A percentile compares a stretch with the other conserved stretches of the same genome.
Evolutionary conservation across 2,113 vertebrate genomes (phyloP).

Genomic region (Coracopsis vasa): DNA sequence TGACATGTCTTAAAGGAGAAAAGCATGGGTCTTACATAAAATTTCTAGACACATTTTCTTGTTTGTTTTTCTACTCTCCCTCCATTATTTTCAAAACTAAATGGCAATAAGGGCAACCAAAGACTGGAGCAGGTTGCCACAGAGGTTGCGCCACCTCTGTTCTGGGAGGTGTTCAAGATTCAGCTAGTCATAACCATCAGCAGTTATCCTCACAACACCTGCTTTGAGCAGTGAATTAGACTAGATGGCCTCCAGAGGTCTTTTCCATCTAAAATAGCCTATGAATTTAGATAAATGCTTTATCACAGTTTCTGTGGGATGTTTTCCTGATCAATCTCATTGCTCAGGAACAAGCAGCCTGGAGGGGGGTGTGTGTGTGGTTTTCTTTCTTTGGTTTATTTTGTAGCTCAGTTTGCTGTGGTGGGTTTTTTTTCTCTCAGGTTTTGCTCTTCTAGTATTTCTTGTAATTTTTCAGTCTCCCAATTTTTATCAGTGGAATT

Average conservation of each 20-base stretch:
- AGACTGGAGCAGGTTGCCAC: not conserved
- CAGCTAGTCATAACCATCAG: not conserved
- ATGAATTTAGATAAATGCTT: not conserved
- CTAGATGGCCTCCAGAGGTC: not conserved
- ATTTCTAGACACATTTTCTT: not conserved
- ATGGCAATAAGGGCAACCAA: not conserved
- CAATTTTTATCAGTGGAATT: not conserved
- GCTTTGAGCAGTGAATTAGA: not conserved
- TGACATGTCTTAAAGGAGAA: not conserved
- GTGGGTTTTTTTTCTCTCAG: not conserved
- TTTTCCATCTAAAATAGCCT: not conserved
- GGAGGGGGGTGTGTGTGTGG: not conserved
- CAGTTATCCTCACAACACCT: not conserved
- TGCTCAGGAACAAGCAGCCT: not conserved
- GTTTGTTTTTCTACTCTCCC: not conserved
- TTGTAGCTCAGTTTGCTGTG: not conserved
- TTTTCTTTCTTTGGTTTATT: not conserved
- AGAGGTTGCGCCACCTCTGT: not conserved
- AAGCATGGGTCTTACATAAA: fast-evolving
- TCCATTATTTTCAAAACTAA: not conserved
- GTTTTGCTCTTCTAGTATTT: not conserved
- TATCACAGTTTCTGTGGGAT: not conserved
- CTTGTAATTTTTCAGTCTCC: not conserved
- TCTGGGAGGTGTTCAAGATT: not conserved
- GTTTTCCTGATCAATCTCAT: not conserved